phyloP scores from a whole-genome alignment of 2,113 vertebrate species.

The Pao palembangensis region DNA sequence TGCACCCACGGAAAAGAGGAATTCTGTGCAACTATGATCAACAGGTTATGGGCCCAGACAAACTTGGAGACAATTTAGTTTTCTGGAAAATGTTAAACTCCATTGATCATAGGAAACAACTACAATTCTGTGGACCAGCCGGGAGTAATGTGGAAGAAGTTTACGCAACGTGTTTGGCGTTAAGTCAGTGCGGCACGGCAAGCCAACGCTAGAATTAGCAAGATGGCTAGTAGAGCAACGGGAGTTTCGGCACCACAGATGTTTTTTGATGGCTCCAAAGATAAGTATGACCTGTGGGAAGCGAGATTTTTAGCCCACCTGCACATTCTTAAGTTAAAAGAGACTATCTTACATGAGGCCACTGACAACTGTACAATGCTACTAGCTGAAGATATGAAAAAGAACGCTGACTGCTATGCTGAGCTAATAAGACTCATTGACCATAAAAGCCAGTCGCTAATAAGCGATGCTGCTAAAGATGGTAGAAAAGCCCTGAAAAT shows the following conservation, averaged over 20 bases:
- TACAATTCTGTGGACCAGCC: too few species aligned
- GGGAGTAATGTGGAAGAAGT: too few species aligned
- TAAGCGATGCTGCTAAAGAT: constrained; percentile 16
- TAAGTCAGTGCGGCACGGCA: too few species aligned
- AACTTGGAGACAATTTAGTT: too few species aligned
- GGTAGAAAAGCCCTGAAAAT: constrained; percentile 12
- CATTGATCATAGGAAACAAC: too few species aligned
- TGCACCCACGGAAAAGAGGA: too few species aligned
- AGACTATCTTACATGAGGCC: constrained; percentile 5
- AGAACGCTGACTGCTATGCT: constrained; percentile 24
- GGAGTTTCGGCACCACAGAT: neutral
- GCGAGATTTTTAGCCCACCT: neutral
- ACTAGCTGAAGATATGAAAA: neutral
- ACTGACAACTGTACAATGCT: neutral
- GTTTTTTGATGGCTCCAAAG: neutral
- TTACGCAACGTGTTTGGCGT: too few species aligned
- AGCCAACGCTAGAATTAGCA: too few species aligned
- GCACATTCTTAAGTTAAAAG: neutral
- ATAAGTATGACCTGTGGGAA: constrained; percentile 3
- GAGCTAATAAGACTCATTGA: constrained; percentile 4
- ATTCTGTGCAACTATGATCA: too few species aligned
- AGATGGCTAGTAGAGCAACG: neutral
- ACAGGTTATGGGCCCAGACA: too few species aligned
- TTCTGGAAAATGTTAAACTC: too few species aligned
- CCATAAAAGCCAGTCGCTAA: constrained; percentile 19